Evolutionary conservation across 2,888 invertebrate genomes (phyloP), one percentile per base, ranked within the genome.

Genomic region (Polydrusus cervinus): DNA sequence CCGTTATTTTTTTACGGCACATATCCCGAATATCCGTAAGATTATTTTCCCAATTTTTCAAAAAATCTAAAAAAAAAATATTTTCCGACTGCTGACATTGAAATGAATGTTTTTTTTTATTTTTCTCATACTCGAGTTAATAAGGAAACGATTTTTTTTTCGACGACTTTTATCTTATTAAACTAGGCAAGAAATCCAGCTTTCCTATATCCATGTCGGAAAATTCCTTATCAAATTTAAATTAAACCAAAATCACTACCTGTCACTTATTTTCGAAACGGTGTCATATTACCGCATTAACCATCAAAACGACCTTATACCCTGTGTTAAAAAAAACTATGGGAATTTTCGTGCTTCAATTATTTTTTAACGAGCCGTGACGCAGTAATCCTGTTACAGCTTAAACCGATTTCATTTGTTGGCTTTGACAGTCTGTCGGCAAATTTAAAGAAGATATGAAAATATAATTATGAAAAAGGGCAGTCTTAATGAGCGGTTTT

Each of bases 361-460:
- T 16, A 43, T 51, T 51, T 49, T 51, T 51, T 20, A 51, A 51
- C 20, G 18, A 20, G 16, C 20, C 51, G 9, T 51, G 20, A 51
- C 18, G 16, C 18, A 20, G 51, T 51, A 51, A 51, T 51, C 51
- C 16, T 51, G 51, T 51, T 51, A 51, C 18, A 1, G 16, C 51
- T 47, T 47, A 47, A 47, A 47, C 51, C 18, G 20, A 51, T 20
- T 51, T 47, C 13, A 10, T 51, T 51, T 51, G 51, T 51, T 10
- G 8, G 51, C 51, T 43, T 18, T 51, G 16, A 51, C 51, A 51
- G 16, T 1, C 16, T 51, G 51, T 18, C 51, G 51, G 20, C 10
- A 20, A 51, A 7, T 18, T 18, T 18, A 16, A 18, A 43, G n/a
- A 43, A 3, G 40, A 8, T 40, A 11, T 11, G 7, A 8, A 9